Conservation (phyloP, 2,797 vertebrate species). For the Fistularia commersonii region DNA sequence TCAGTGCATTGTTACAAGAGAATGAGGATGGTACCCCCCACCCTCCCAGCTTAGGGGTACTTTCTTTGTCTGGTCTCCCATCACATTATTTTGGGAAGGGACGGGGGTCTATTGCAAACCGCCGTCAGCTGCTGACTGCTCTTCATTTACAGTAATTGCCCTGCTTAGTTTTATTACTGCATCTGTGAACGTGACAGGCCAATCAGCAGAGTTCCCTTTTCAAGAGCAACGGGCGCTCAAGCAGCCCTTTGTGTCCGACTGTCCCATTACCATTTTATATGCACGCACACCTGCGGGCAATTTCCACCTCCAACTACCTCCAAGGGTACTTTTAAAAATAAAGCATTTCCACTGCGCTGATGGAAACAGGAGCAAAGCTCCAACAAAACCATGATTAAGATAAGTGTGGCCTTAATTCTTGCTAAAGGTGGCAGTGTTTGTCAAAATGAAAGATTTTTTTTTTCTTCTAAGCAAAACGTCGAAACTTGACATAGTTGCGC, state of each 20-base stretch:
- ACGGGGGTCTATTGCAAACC: constrained; percentile 22
- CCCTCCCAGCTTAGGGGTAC: constrained; percentile 34
- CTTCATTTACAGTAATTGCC: constrained; percentile 70
- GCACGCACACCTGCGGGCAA: constrained; percentile 65
- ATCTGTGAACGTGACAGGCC: constrained; percentile 68
- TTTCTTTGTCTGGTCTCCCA: constrained; percentile 61
- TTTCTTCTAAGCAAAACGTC: too few relatives aligned
- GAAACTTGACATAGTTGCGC: too few relatives aligned
- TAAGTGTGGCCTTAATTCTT: constrained; percentile 12
- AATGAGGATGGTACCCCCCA: constrained; percentile 1
- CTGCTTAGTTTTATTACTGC: constrained; percentile 72
- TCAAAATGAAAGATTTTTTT: neutral
- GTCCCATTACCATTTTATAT: constrained; percentile 60
- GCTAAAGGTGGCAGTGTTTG: constrained; percentile 9
- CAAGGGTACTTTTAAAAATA: constrained; percentile 54
- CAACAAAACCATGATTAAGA: constrained; percentile 25
- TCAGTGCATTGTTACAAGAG: constrained; percentile 32
- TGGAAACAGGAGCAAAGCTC: constrained; percentile 12
- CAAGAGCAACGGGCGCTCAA: constrained; percentile 60
- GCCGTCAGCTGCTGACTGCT: constrained; percentile 29
- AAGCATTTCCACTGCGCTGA: constrained; percentile 35
- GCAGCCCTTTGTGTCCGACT: constrained; percentile 66
- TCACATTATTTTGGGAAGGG: constrained; percentile 49
- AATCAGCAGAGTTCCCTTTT: constrained; percentile 67
- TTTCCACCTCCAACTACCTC: constrained; percentile 64